These are phyloP conservation scores for Nyleta sp. DNA, from an alignment of 2,888 invertebrate genomes.

Conservation along the genomic window DNA sequence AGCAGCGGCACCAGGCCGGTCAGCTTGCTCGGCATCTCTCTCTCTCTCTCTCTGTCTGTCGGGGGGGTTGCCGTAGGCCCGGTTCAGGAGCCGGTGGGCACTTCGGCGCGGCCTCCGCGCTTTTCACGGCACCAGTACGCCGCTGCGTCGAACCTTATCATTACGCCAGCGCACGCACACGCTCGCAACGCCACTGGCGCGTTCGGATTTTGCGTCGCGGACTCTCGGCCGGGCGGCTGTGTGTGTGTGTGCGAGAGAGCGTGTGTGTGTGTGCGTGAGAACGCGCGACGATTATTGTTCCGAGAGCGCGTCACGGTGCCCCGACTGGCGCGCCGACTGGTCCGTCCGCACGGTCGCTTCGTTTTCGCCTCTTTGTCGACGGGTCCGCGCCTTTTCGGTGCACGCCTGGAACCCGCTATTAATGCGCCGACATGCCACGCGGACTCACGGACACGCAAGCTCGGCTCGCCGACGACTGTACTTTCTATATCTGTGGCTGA, in stretches of 20 bases:
- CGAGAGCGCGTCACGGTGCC: slow-evolving; percentile 11
- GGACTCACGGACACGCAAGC: slow-evolving; percentile 16
- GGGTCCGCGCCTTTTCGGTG: slow-evolving; percentile 10
- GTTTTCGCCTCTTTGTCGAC: slow-evolving; percentile 5
- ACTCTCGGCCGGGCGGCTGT: too few relatives aligned
- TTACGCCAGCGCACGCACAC: slow-evolving; percentile 43
- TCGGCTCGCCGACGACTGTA: slow-evolving; percentile 34
- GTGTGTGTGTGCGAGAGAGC: too few relatives aligned
- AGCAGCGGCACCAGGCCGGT: slow-evolving; percentile 29
- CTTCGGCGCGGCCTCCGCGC: slow-evolving; percentile 29
- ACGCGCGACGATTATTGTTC: too few relatives aligned
- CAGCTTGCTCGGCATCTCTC: slow-evolving; percentile 13
- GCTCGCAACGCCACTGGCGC: too few relatives aligned
- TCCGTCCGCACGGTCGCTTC: not conserved
- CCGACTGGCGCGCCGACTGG: not conserved
- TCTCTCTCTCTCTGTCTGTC: too few relatives aligned
- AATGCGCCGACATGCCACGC: not conserved
- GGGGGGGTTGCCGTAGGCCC: too few relatives aligned
- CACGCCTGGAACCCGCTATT: slow-evolving; percentile 9
- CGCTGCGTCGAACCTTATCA: slow-evolving; percentile 47
- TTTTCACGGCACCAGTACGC: slow-evolving; percentile 36
- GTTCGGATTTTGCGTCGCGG: slow-evolving; percentile 9
- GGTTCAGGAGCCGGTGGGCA: too few relatives aligned
- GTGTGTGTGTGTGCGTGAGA: slow-evolving; percentile 18
- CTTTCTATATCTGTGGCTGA: slow-evolving; percentile 53